Percentiles rank a stretch among this genome's conserved stretches.
Evolutionary conservation across 2,113 vertebrate species (phyloP).

Genomic region (Orycteropus afer): DNA sequence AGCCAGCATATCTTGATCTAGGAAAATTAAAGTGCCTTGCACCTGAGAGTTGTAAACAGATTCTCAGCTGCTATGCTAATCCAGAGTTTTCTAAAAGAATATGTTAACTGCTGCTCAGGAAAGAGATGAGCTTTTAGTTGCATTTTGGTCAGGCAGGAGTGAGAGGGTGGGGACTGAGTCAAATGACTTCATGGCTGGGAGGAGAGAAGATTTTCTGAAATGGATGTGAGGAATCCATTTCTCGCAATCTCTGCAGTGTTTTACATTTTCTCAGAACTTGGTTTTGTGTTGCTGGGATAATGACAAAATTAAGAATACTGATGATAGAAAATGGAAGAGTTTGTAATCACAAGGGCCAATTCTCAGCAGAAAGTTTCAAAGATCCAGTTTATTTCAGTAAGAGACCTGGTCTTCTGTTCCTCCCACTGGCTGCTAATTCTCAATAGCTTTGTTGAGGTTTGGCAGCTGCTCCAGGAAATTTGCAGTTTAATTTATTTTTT

Average conservation of each 20-base stretch:
- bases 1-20: not conserved
- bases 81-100: not conserved
- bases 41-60: not conserved
- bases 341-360: not conserved
- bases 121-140: not conserved
- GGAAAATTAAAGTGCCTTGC: not conserved
- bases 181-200: not conserved
- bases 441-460: not conserved
- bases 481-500: not conserved
- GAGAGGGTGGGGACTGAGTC: not conserved
- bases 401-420: accelerated
- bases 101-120: not conserved
- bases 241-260: not conserved
- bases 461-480: not conserved
- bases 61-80: not conserved
- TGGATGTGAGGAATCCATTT: not conserved
- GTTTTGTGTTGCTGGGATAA: not conserved
- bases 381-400: not conserved
- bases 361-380: not conserved
- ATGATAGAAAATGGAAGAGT: not conserved
- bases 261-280: not conserved
- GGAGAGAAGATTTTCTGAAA: not conserved
- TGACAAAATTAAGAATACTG: not conserved
- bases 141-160: not conserved
- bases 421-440: not conserved